These are phyloP conservation scores for Elephantulus edwardii DNA, from an alignment of 2,113 vertebrate species.

Conservation along the genomic window DNA sequence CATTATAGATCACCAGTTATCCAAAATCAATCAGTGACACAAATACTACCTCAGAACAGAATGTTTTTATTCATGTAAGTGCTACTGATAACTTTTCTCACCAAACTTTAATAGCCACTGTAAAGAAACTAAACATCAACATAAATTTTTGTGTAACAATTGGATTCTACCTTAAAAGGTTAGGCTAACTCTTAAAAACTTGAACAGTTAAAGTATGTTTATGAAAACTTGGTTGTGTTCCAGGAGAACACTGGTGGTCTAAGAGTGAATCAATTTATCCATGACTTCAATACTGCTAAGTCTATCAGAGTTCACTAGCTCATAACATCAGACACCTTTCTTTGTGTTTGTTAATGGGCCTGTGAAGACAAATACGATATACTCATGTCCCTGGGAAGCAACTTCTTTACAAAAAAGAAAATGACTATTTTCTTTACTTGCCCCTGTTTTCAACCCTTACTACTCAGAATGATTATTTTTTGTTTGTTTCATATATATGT, in stretches of 20 bases:
- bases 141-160: slow-evolving; percentile 38
- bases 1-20: not conserved
- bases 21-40: not conserved
- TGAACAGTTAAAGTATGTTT: not conserved
- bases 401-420: slow-evolving; percentile 50
- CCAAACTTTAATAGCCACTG: not conserved
- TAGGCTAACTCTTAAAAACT: not conserved
- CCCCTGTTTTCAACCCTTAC: not conserved
- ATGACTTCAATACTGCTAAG: slow-evolving; percentile 34
- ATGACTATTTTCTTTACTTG: slow-evolving; percentile 6
- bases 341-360: slow-evolving; percentile 31
- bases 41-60: not conserved
- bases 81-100: not conserved
- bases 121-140: slow-evolving; percentile 15
- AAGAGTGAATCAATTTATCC: not conserved
- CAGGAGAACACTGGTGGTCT: not conserved
- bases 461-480: too few relatives aligned
- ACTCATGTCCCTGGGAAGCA: not conserved
- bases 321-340: not conserved
- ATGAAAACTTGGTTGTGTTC: not conserved
- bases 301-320: not conserved
- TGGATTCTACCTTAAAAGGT: not conserved
- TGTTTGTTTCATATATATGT: too few relatives aligned
- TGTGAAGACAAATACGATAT: slow-evolving; percentile 45
- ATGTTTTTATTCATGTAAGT: not conserved